A percentile compares a stretch with the other conserved stretches of the same genome.
Conservation (phyloP, 2,797 vertebrate species). For the Sebastes minor region DNA sequence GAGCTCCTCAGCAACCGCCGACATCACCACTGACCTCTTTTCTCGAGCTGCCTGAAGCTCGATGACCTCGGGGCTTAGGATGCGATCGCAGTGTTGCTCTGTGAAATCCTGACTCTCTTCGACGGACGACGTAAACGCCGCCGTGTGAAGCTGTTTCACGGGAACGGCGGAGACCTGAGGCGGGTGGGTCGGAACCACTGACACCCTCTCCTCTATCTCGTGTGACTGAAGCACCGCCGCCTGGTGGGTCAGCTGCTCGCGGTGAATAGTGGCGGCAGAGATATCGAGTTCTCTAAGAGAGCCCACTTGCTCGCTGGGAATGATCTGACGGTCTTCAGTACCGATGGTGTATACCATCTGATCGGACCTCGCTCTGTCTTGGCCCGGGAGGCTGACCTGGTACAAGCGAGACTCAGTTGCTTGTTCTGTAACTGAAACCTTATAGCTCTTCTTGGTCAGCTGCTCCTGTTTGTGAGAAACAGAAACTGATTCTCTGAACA, state of each 20-base stretch:
- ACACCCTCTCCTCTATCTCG: slow-evolving; percentile 80
- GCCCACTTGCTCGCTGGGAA: slow-evolving; percentile 82
- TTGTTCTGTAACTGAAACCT: slow-evolving; percentile 80
- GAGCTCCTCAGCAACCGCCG: slow-evolving; percentile 82
- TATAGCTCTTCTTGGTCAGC: slow-evolving; percentile 79
- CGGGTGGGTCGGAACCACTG: slow-evolving; percentile 65
- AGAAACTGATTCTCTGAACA: slow-evolving; percentile 77
- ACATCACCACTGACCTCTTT: slow-evolving; percentile 71
- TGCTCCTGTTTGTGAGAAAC: slow-evolving; percentile 69
- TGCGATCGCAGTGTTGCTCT: slow-evolving; percentile 84
- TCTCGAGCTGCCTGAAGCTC: slow-evolving; percentile 72
- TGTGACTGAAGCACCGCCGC: slow-evolving; percentile 81
- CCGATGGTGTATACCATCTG: slow-evolving; percentile 88
- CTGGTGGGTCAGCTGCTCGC: slow-evolving; percentile 82
- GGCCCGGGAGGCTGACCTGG: slow-evolving; percentile 85
- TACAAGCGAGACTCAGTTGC: slow-evolving; percentile 85
- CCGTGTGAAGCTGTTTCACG: slow-evolving; percentile 77
- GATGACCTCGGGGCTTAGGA: slow-evolving; percentile 80
- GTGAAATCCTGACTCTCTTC: slow-evolving; percentile 81
- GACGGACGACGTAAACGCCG: slow-evolving; percentile 80
- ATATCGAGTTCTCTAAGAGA: slow-evolving; percentile 75
- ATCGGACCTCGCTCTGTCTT: slow-evolving; percentile 65
- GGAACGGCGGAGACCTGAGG: slow-evolving; percentile 68
- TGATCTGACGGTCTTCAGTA: slow-evolving; percentile 82
- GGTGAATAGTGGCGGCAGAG: slow-evolving; percentile 80